phyloP scores from a whole-genome alignment of 1,140 invertebrate species.

The Aphis gossypii region DNA sequence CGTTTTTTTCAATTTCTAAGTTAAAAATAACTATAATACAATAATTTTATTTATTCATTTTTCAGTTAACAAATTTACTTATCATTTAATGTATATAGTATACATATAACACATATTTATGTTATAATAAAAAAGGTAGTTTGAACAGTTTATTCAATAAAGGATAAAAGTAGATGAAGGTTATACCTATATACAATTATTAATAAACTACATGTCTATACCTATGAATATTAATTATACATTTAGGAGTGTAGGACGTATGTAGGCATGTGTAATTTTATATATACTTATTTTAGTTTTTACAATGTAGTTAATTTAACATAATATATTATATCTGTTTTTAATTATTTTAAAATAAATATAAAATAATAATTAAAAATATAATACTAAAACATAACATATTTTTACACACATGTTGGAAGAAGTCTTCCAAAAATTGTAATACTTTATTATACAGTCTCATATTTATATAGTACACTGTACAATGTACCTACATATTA shows the following conservation, averaged over 20 bases:
- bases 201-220: neutral
- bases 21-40: too few relatives aligned
- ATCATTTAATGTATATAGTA: neutral
- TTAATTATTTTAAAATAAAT: neutral
- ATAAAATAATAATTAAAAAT: too few relatives aligned
- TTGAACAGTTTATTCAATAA: neutral
- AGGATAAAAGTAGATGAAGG: neutral
- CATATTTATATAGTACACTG: neutral
- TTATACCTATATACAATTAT: neutral
- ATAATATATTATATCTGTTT: neutral
- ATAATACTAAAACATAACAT: neutral
- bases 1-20: too few relatives aligned
- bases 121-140: neutral
- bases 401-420: neutral
- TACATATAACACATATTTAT: neutral
- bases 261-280: neutral
- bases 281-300: neutral
- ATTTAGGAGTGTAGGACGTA: neutral
- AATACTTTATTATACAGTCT: neutral
- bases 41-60: too few relatives aligned
- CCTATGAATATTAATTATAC: neutral
- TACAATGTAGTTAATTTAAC: neutral
- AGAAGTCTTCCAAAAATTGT: neutral
- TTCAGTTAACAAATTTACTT: too few relatives aligned
- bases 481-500: neutral